phyloP scores from a whole-genome alignment of 2,797 vertebrate genomes.

The Erethizon dorsatum region DNA sequence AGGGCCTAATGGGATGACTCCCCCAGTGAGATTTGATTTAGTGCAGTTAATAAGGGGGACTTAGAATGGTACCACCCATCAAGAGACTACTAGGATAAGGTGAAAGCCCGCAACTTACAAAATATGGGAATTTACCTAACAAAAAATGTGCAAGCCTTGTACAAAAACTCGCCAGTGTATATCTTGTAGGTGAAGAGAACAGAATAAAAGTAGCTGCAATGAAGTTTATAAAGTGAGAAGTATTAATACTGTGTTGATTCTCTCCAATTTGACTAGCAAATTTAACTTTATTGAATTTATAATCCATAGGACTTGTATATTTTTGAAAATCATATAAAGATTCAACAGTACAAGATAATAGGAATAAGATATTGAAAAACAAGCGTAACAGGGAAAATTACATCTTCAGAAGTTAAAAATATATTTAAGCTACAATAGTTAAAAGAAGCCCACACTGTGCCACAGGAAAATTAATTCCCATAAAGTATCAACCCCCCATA shows the following conservation, averaged over 20 bases:
- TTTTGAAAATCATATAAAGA: neutral
- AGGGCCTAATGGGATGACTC: no score
- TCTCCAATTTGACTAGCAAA: neutral
- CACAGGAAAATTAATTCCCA: neutral
- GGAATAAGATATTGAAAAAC: neutral
- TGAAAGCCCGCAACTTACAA: neutral
- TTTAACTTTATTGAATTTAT: neutral
- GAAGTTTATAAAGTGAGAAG: neutral
- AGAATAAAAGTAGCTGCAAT: neutral
- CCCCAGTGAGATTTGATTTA: neutral
- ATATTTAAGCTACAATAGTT: neutral
- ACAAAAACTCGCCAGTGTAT: neutral
- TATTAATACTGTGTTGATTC: neutral
- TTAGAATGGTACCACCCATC: neutral
- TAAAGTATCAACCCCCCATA: conserved; percentile 1
- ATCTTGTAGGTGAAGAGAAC: neutral
- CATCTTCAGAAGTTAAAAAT: conserved; percentile 29
- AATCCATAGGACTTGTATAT: neutral
- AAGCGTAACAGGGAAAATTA: neutral
- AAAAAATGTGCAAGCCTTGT: neutral
- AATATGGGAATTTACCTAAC: neutral
- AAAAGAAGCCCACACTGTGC: neutral
- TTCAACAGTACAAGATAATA: neutral
- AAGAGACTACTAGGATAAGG: neutral
- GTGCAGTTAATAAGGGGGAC: neutral